Conservation (phyloP, 1,140 invertebrate species). For the Trichonephila clavata region DNA sequence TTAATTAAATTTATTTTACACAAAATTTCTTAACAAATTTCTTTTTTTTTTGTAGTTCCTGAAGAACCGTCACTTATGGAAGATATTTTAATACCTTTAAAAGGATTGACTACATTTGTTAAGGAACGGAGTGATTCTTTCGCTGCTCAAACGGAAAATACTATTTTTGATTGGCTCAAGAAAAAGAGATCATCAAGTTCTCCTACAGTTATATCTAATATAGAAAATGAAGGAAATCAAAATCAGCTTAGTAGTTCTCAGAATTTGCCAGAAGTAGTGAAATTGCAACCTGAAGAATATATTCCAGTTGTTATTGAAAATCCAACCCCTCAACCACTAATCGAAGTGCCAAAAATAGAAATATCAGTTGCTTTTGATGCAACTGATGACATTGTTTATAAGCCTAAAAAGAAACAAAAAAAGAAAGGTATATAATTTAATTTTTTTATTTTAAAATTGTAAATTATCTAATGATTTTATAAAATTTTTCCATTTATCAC, state of each 20-base stretch:
- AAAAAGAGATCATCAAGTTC: constrained; percentile 60
- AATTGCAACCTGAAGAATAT: constrained; percentile 42
- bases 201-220: constrained; percentile 6
- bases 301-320: constrained; percentile 22
- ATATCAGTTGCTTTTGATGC: background rate
- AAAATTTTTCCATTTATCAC: no score
- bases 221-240: background rate
- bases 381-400: constrained; percentile 71
- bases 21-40: background rate
- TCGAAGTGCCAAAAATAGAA: background rate
- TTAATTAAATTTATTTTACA: no score
- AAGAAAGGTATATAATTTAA: constrained; percentile 55
- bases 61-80: constrained; percentile 63
- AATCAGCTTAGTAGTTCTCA: background rate
- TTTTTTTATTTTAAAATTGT: no score
- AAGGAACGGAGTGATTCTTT: constrained; percentile 66
- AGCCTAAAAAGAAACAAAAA: constrained; percentile 65
- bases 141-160: constrained; percentile 4
- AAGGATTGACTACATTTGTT: constrained; percentile 43
- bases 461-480: no score
- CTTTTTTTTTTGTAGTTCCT: background rate
- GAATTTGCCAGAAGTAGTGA: constrained; percentile 50
- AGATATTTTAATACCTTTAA: constrained; percentile 62
- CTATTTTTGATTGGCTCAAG: constrained; percentile 68
- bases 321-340: background rate